Conservation (phyloP, 2,113 vertebrate species). For the Mesembrinibis cayennensis region DNA sequence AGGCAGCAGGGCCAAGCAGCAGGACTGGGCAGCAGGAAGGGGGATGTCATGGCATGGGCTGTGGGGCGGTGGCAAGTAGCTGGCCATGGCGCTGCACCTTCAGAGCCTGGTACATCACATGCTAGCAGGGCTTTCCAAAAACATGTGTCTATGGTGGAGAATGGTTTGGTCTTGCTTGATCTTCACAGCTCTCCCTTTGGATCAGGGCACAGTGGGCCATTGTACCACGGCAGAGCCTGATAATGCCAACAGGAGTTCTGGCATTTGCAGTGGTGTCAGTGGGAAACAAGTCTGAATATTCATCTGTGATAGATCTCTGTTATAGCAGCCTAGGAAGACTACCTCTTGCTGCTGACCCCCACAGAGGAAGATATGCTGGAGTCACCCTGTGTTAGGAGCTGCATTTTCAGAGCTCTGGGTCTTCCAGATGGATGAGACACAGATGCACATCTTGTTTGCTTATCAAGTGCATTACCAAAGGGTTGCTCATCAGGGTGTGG, state of each 20-base stretch:
- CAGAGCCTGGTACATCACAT: rapidly evolving
- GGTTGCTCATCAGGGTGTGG: background rate
- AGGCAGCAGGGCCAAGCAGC: background rate
- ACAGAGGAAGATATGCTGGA: background rate
- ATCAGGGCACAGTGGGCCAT: background rate
- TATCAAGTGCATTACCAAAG: background rate
- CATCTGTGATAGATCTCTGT: background rate
- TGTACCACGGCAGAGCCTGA: background rate
- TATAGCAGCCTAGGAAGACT: background rate
- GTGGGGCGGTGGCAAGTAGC: background rate
- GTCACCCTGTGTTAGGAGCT: background rate
- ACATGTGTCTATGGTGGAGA: background rate
- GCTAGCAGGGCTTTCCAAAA: background rate
- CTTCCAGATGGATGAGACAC: background rate
- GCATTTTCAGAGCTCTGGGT: background rate
- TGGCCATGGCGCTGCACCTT: background rate
- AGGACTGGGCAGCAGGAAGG: background rate
- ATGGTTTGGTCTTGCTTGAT: background rate
- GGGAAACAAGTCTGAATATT: background rate
- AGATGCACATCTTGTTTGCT: background rate
- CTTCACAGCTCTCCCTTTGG: background rate
- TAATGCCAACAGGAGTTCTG: background rate
- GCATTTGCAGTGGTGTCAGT: background rate
- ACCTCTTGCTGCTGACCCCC: background rate
- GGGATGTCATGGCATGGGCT: rapidly evolving